Percentiles rank a stretch among this genome's conserved stretches.
Evolutionary conservation across 2,888 invertebrate species (phyloP).

Genomic region (Protodeltote pygarga): DNA sequence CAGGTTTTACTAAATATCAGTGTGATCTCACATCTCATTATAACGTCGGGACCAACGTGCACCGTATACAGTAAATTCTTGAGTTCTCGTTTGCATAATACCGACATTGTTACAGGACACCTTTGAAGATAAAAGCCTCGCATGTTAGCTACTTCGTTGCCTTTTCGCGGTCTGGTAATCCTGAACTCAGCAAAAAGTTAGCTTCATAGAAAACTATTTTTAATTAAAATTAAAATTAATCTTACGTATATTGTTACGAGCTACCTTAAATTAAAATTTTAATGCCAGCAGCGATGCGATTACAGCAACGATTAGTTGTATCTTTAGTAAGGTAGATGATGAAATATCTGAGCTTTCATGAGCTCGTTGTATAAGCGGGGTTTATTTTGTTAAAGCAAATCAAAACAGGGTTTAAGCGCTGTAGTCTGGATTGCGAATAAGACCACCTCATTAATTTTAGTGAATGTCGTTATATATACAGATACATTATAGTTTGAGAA

Average conservation of each 20-base stretch:
- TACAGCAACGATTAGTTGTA: conserved; percentile 14
- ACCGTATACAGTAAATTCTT: conserved; percentile 66
- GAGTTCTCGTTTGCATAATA: conserved; percentile 72
- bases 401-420: conserved; percentile 19
- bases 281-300: conserved; percentile 16
- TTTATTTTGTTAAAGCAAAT: conserved; percentile 17
- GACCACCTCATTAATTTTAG: conserved; percentile 22
- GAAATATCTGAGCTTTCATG: neutral
- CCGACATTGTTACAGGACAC: conserved; percentile 73
- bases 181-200: conserved; percentile 37
- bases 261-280: conserved; percentile 26
- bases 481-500: conserved; percentile 25
- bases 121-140: conserved; percentile 74
- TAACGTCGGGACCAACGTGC: conserved; percentile 57
- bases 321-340: conserved; percentile 5
- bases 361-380: conserved; percentile 2
- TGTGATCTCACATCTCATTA: conserved; percentile 73
- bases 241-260: conserved; percentile 20
- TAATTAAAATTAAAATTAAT: conserved; percentile 44
- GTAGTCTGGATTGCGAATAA: conserved; percentile 9
- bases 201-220: conserved; percentile 36
- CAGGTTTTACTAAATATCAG: conserved; percentile 56
- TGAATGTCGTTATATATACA: conserved; percentile 27
- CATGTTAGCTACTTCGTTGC: conserved; percentile 60
- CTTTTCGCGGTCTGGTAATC: conserved; percentile 67